These are phyloP conservation scores for Malacoraja senta DNA, from an alignment of 2,797 vertebrate species.

Conservation along the genomic window DNA sequence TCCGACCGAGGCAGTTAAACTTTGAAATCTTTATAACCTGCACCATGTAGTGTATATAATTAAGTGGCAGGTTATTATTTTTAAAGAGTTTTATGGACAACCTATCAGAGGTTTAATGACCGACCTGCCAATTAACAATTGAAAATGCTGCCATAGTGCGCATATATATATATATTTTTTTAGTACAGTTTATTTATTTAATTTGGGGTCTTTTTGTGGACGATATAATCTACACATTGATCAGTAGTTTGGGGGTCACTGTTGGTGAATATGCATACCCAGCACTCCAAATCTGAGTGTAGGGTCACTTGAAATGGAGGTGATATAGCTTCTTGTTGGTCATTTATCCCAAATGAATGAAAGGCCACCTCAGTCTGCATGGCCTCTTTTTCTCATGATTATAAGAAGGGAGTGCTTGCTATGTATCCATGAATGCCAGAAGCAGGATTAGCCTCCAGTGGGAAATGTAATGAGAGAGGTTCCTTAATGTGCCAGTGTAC, in stretches of 20 bases:
- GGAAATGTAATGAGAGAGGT: neutral
- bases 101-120: constrained; percentile 14
- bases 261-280: neutral
- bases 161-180: constrained; percentile 35
- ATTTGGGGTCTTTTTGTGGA: constrained; percentile 29
- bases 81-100: constrained; percentile 26
- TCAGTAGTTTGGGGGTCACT: neutral
- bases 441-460: neutral
- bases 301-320: neutral
- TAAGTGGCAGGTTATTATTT: constrained; percentile 32
- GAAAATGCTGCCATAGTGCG: constrained; percentile 34
- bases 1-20: constrained; percentile 24
- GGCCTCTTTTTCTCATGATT: too few species aligned
- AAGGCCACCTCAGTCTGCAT: neutral
- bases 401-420: neutral
- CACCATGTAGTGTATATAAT: constrained; percentile 13
- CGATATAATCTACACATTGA: neutral
- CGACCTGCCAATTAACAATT: constrained; percentile 31
- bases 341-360: constrained; percentile 6
- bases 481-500: neutral
- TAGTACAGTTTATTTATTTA: constrained; percentile 36
- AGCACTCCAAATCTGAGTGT: neutral
- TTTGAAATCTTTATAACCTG: constrained; percentile 25
- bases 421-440: neutral
- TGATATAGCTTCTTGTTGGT: neutral